A percentile compares a stretch with the other conserved stretches of the same genome.
Evolutionary conservation across 1,140 invertebrate species (phyloP).

Genomic region (Penaeus indicus): DNA sequence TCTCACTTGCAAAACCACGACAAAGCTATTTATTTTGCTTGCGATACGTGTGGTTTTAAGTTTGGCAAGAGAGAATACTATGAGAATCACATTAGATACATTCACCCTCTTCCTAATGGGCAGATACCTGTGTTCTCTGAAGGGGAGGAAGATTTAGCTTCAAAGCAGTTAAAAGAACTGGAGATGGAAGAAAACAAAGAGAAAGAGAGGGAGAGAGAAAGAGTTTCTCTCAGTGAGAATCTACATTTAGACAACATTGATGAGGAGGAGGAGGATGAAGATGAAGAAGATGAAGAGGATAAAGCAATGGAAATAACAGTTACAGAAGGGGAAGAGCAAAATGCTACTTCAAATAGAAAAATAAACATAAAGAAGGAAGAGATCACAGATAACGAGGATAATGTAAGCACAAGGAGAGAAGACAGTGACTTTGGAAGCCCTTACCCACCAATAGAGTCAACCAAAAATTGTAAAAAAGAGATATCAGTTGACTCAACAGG

Average conservation of each 20-base stretch:
- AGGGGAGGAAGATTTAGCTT: constrained; percentile 50
- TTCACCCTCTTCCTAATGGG: constrained; percentile 67
- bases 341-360: background rate
- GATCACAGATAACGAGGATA: background rate
- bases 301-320: constrained; percentile 49
- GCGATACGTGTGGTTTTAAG: constrained; percentile 68
- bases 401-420: background rate
- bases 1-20: constrained; percentile 63
- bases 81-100: constrained; percentile 69
- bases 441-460: background rate
- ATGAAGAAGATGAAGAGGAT: constrained; percentile 23
- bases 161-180: constrained; percentile 53
- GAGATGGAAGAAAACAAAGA: constrained; percentile 52
- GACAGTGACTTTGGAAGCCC: background rate
- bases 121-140: constrained; percentile 36
- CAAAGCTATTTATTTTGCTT: constrained; percentile 65
- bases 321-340: constrained; percentile 36
- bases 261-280: constrained; percentile 8
- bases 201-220: constrained; percentile 21
- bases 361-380: constrained; percentile 38
- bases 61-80: constrained; percentile 69
- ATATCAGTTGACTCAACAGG: background rate
- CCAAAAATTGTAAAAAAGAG: background rate
- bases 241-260: background rate
- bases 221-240: background rate